These are phyloP conservation scores for Ochropleura plecta DNA, from an alignment of 2,888 invertebrate species.

Conservation along the genomic window DNA sequence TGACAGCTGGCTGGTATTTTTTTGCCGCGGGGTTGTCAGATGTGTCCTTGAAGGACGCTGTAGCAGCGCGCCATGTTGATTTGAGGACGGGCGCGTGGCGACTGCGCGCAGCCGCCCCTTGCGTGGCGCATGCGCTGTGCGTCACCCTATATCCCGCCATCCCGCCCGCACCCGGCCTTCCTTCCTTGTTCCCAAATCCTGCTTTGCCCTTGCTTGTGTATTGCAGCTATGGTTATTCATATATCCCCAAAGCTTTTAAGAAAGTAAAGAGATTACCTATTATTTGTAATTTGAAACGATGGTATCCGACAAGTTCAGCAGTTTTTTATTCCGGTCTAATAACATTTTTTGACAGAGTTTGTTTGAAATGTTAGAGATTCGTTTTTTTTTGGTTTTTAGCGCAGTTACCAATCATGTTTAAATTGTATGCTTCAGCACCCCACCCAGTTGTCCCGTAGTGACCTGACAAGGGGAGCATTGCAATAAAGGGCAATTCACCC, in stretches of 20 bases:
- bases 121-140: constrained; percentile 83
- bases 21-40: constrained; percentile 83
- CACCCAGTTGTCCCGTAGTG: background rate
- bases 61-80: constrained; percentile 82
- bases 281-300: constrained; percentile 2
- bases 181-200: constrained; percentile 70
- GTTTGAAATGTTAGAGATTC: background rate
- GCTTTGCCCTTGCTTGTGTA: constrained; percentile 51
- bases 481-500: constrained; percentile 13
- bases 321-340: constrained; percentile 6
- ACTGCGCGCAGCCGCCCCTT: constrained; percentile 87
- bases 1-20: constrained; percentile 72
- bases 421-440: background rate
- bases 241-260: constrained; percentile 1
- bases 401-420: background rate
- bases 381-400: background rate
- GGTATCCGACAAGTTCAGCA: background rate
- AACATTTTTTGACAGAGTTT: background rate
- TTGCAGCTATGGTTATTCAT: constrained; percentile 32
- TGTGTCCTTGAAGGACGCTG: constrained; percentile 84
- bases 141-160: constrained; percentile 80
- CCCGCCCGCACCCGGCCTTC: constrained; percentile 68
- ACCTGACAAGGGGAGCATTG: constrained; percentile 17
- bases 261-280: constrained; percentile 9
- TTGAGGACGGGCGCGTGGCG: constrained; percentile 88